Base-by-base conservation (phyloP, 1,140 invertebrate genomes). In the Drosophila triauraria region DNA sequence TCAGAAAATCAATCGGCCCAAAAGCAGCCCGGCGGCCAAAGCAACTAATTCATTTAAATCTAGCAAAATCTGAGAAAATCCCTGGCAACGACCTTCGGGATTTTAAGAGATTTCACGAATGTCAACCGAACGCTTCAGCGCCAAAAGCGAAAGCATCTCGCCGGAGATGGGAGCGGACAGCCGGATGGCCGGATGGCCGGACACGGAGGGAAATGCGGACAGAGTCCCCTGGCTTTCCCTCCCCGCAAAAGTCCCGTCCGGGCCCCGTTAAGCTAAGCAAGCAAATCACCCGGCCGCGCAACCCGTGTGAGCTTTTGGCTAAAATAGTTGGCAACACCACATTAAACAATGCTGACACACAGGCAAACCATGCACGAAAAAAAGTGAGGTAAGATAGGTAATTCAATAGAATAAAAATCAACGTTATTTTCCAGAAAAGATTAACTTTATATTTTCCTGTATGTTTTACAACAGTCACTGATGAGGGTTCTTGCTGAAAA, bases 11-110 rank as follows among this genome's bases (percentile, higher is more conserved):
- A 92, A 92, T 92, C 91, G 91, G 80, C 81, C 84, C 42, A 35
- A 56, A 56, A 40, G 35, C 53, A 23, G 54, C 35, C 38, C 64
- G 70, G 43, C 68, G 69, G 44, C 51, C 69, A 78, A 92, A 91
- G 90, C 91, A 91, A 92, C 91, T 92, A 92, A 92, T 92, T 92
- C 91, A 91, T 92, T 92, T 92, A 92, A 92, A 92, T 92, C 91
- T 92, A 88, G 92, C 92, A 92, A 92, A 92, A 92, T 92, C 91
- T 92, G 78, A 92, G 91, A 92, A 92, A 92, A 92, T 92, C 91
- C 91, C 91, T 91, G 90, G 90, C 91, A 92, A 92, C 91, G 91
- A 92, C 91, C 91, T 92, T 91, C 91, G 91, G 91, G 88, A 91
- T 92, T 92, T 92, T 90, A 70, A 70, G 87, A 91, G 91, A 92